These are phyloP conservation scores for Apamea sordens DNA, from an alignment of 2,888 invertebrate species.

Conservation along the genomic window DNA sequence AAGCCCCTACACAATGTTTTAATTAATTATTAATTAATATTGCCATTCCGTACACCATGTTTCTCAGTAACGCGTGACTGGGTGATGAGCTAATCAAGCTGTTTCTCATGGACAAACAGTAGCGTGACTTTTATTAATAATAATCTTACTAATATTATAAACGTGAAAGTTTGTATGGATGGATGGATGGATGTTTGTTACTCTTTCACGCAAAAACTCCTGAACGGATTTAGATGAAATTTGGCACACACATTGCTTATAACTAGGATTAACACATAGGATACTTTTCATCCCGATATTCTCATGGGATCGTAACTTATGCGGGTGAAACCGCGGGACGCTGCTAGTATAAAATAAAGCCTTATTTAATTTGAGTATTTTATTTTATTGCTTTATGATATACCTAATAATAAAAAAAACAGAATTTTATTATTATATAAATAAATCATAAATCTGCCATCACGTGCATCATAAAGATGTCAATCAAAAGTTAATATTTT, in stretches of 20 bases:
- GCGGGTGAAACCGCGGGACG: no score
- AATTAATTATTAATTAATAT: slow-evolving; percentile 33
- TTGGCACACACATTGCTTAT: no score
- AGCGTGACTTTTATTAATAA: background rate
- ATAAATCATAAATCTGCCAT: slow-evolving; percentile 10
- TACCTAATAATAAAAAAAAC: no score
- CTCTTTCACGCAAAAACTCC: no score
- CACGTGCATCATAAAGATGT: no score
- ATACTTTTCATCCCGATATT: no score
- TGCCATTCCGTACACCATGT: slow-evolving; percentile 2
- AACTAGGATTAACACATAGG: no score
- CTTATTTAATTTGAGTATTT: background rate
- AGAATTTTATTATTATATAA: background rate
- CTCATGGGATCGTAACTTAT: no score
- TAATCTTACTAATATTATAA: background rate
- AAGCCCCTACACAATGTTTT: background rate
- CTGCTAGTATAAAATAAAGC: background rate
- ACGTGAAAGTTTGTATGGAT: no score
- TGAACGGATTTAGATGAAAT: no score
- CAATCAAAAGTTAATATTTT: background rate
- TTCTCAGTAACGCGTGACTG: background rate
- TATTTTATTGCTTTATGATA: background rate
- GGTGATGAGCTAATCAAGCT: slow-evolving; percentile 23
- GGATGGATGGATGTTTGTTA: no score
- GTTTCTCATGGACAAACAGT: background rate